Base-by-base conservation (phyloP, 2,888 invertebrate species). In the Choristoneura rosaceana region DNA sequence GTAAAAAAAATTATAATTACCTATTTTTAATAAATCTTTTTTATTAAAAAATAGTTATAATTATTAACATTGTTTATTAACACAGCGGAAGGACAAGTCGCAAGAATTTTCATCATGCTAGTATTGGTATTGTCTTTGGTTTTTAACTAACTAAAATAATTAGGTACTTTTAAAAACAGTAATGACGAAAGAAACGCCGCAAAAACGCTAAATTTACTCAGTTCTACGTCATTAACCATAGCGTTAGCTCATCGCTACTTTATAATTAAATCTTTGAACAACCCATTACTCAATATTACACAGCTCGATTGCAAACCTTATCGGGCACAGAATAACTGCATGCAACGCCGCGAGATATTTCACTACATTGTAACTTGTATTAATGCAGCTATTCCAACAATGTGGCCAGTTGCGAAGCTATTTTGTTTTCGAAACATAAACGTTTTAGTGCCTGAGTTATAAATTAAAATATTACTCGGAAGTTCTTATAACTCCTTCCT, bases 391-490 rank as follows among this genome's bases (percentile, higher is more conserved):
- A 45, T 45, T 62, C 12, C 4, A 14, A 43, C 62, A 43, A 45
- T 45, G 25, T 45, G 25, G 45, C 15, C 14, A 17, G 25, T 61
- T 62, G 62, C 45, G 7, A 14, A 12, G 43, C 43, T 61, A 17
- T 17, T 61, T 62, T 8, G 62, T n/a, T 62, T 52, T 12, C 55
- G 55, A 25, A 55, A 55, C 55, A 55, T 55, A 25, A 55, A 55
- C 25, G 55, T 25, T 55, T 25, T 55, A 25, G 10, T 55, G 55
- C 55, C 55, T 25, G 12, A 25, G 55, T 9, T 25, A 25, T 55
- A 15, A 15, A 50, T 55, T 25, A 55, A 55, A 55, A 55, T 50
- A 50, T 25, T 55, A 12, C 50, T 50, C 50, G 50, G 3, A 7
- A 7, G 15, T 52, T 52, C 15, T 52, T 52, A 14, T 47, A 7